phyloP scores from a whole-genome alignment of 2,113 vertebrate genomes.

The Cepphus grylle region DNA sequence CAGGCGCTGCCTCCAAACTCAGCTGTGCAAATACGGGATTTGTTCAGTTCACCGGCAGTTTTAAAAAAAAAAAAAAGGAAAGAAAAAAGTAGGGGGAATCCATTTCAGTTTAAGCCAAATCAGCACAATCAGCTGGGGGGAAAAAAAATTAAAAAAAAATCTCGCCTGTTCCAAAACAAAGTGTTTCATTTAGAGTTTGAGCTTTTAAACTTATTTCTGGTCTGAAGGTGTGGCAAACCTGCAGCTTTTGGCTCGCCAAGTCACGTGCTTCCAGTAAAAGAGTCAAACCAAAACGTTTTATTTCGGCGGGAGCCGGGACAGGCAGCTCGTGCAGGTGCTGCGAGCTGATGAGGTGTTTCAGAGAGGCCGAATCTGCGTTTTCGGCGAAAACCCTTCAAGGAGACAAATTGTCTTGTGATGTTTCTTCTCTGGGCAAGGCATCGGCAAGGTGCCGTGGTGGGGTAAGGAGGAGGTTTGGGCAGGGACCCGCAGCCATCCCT shows the following conservation, averaged over 20 bases:
- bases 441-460: rapidly evolving
- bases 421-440: neutral
- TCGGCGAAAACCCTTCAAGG: neutral
- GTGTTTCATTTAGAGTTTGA: neutral
- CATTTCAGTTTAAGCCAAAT: neutral
- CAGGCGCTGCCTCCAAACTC: neutral
- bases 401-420: neutral
- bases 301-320: neutral
- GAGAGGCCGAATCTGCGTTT: neutral
- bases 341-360: neutral
- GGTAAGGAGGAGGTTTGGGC: neutral
- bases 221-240: neutral
- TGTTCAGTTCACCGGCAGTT: neutral
- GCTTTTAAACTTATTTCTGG: neutral
- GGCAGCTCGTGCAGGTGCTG: neutral
- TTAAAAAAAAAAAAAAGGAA: neutral
- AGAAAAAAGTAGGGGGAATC: neutral
- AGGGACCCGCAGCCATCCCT: neutral
- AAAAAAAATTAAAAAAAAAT: no score
- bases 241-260: neutral
- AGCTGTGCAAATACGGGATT: neutral
- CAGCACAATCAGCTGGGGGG: neutral
- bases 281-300: neutral
- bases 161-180: neutral
- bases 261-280: neutral